Evolutionary conservation across 2,888 invertebrate genomes (phyloP).

Genomic region (Tubulanus polymorphus): DNA sequence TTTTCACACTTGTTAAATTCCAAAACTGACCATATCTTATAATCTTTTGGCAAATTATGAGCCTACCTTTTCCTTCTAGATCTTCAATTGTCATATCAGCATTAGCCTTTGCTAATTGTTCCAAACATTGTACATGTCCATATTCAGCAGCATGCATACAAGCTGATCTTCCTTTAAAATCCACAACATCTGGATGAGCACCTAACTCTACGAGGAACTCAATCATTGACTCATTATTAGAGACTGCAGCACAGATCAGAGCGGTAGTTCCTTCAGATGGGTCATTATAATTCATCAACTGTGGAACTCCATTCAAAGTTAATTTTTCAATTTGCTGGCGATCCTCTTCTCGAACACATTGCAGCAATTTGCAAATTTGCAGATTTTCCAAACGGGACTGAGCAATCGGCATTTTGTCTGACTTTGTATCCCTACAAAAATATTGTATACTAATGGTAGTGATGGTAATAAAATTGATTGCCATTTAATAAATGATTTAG

Average conservation of each 20-base stretch:
- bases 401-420: conserved; percentile 46
- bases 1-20: too few relatives aligned
- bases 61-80: conserved; percentile 49
- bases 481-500: too few relatives aligned
- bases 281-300: conserved; percentile 52
- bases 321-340: conserved; percentile 47
- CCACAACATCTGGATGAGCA: conserved; percentile 53
- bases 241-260: conserved; percentile 44
- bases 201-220: conserved; percentile 46
- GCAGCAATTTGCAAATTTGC: conserved; percentile 52
- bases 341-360: conserved; percentile 51
- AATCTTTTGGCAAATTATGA: too few relatives aligned
- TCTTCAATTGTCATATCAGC: conserved; percentile 50
- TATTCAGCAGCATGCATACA: conserved; percentile 52
- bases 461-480: too few relatives aligned
- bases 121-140: conserved; percentile 51
- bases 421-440: too few relatives aligned
- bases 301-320: conserved; percentile 47
- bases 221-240: conserved; percentile 52
- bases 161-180: conserved; percentile 49
- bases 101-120: conserved; percentile 39
- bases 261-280: conserved; percentile 48
- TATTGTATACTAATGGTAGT: too few relatives aligned
- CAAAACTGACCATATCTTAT: too few relatives aligned
- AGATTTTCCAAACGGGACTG: conserved; percentile 46